phyloP scores from a whole-genome alignment of 2,888 invertebrate genomes.

The Drosophila merina region DNA sequence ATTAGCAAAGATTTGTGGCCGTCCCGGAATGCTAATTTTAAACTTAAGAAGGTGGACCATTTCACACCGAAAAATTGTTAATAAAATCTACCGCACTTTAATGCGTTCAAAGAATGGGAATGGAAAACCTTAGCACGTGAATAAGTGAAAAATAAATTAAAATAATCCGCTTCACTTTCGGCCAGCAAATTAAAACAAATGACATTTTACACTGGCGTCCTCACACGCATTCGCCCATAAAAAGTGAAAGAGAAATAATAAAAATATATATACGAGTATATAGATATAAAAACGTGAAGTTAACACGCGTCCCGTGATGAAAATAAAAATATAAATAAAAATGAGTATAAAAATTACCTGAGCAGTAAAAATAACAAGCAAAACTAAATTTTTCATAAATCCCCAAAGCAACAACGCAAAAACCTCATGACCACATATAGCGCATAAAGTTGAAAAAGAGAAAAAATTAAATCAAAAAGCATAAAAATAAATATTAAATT shows the following conservation, averaged over 20 bases:
- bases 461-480: conserved; percentile 40
- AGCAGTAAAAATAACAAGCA: conserved; percentile 54
- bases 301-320: conserved; percentile 27
- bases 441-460: conserved; percentile 6
- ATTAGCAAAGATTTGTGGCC: conserved; percentile 31
- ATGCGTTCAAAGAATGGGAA: background rate
- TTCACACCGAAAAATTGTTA: background rate
- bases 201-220: conserved; percentile 41
- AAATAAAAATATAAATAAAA: conserved; percentile 48
- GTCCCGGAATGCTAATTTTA: conserved; percentile 2
- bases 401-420: conserved; percentile 29
- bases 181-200: conserved; percentile 53
- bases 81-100: conserved; percentile 1
- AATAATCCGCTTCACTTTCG: conserved; percentile 49
- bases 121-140: background rate
- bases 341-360: conserved; percentile 46
- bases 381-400: conserved; percentile 58
- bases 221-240: conserved; percentile 25
- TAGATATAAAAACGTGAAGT: conserved; percentile 25
- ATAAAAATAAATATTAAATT: conserved; percentile 53
- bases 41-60: background rate
- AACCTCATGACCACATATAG: conserved; percentile 30
- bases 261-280: background rate
- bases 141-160: conserved; percentile 49
- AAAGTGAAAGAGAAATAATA: conserved; percentile 24